Base-by-base conservation (phyloP, 2,888 invertebrate genomes). In the Agrochola litura region DNA sequence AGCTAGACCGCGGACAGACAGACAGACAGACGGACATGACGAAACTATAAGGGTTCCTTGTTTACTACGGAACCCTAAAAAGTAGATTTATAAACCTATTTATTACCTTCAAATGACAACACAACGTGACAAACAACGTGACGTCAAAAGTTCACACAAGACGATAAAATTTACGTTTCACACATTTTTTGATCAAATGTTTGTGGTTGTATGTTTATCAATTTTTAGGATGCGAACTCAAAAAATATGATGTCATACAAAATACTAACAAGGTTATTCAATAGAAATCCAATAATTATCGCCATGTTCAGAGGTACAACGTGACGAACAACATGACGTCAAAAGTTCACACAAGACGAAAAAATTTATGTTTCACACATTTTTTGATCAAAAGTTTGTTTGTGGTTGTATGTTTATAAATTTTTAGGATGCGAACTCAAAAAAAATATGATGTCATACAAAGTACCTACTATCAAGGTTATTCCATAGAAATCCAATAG, bases 341-440 rank as follows among this genome's bases (percentile, higher is more conserved):
- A 58, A 68, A 77, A 76, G 9, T 72, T 72, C 46, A 71, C 61
- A 70, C 30, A 69, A 61, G 22, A 22, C 41, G 54, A 81, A 69
- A 72, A 67, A 77, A 77, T 82, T 68, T 67, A 67, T 70, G 58
- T 56, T 71, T 82, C 70, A 78, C 82, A 82, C 82, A 77, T 68
- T 43, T 56, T 41, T 78, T 60, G 70, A 68, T 56, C 78, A 64
- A 82, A 82, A n/a, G n/a, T n/a, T n/a, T 81, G 56, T 82, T 78
- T 78, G 78, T 71, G 14, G 61, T 52, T 58, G 52, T 30, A 30
- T 73, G 41, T 60, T 81, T 67, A 82, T 56, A 14, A 67, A 67
- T 73, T 68, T 82, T 71, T 49, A 74, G 73, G 52, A 60, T 60
- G 64, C 46, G 30, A 56, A n/a, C 37, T 65, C 6, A 41, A 63